These are phyloP conservation scores for Syritta pipiens DNA, from an alignment of 2,888 invertebrate species.

Conservation along the genomic window DNA sequence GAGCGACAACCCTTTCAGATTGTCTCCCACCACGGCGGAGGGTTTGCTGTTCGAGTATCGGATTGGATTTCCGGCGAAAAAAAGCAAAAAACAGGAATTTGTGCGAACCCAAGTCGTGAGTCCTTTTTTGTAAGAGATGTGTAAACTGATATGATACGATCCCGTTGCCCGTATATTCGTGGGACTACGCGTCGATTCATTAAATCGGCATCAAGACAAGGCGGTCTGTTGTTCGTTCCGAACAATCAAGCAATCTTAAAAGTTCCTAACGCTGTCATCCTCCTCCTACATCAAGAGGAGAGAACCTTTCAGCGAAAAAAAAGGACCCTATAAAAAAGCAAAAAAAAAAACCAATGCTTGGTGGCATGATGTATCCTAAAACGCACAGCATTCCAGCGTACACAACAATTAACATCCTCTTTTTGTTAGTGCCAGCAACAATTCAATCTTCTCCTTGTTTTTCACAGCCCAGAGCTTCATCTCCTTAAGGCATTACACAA, in stretches of 20 bases:
- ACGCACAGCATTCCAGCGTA: conserved; percentile 53
- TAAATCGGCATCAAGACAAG: conserved; percentile 69
- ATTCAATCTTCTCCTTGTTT: conserved; percentile 61
- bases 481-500: conserved; percentile 63
- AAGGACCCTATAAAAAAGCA: conserved; percentile 33
- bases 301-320: conserved; percentile 20
- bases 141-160: conserved; percentile 67
- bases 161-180: conserved; percentile 64
- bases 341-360: conserved; percentile 16
- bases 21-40: neutral
- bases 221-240: conserved; percentile 68
- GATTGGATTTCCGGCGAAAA: conserved; percentile 33
- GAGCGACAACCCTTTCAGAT: conserved; percentile 38
- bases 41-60: neutral
- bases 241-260: conserved; percentile 68
- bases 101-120: neutral
- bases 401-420: conserved; percentile 69
- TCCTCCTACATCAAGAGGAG: too few species aligned
- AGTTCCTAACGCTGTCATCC: conserved; percentile 65
- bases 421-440: conserved; percentile 62
- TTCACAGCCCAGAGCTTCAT: conserved; percentile 44
- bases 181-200: conserved; percentile 62
- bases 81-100: conserved; percentile 12
- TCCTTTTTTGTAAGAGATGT: conserved; percentile 65
- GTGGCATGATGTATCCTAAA: conserved; percentile 62